Percentiles rank a stretch among this genome's conserved stretches.
Evolutionary conservation across 2,797 vertebrate genomes (phyloP).

Genomic region (Vespertilio murinus): DNA sequence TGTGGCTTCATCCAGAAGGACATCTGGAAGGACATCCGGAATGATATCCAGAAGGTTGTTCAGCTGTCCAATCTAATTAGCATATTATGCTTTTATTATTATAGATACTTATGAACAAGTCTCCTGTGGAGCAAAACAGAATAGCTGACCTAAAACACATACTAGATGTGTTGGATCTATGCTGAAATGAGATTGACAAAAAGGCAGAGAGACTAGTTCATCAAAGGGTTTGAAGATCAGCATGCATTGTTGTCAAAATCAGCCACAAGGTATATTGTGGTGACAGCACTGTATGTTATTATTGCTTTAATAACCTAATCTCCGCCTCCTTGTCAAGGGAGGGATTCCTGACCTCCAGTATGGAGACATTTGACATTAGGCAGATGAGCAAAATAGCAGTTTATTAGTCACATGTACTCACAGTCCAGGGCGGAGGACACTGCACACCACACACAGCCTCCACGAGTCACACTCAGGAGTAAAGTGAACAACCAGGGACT

Average conservation of each 20-base stretch:
- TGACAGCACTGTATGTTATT: neutral
- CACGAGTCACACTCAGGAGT: neutral
- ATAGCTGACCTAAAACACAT: neutral
- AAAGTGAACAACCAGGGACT: neutral
- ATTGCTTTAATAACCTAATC: neutral
- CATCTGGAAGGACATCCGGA: too few relatives aligned
- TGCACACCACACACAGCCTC: rapidly evolving
- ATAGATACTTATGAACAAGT: neutral
- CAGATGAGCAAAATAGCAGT: neutral
- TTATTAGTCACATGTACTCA: neutral
- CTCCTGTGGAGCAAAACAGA: neutral
- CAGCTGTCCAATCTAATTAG: too few relatives aligned
- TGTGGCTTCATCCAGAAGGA: too few relatives aligned
- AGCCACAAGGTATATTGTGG: neutral
- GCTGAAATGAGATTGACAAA: neutral
- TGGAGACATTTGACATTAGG: neutral
- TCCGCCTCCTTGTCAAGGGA: neutral
- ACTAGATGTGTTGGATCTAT: neutral
- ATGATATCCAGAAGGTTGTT: too few relatives aligned
- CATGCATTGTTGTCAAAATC: neutral
- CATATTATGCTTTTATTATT: too few relatives aligned
- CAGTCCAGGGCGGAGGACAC: neutral
- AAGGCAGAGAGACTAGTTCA: neutral
- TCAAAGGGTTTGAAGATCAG: neutral
- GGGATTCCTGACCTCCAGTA: neutral